phyloP scores from a whole-genome alignment of 1,140 invertebrate species.

The Yoshiicerus persimilis region DNA sequence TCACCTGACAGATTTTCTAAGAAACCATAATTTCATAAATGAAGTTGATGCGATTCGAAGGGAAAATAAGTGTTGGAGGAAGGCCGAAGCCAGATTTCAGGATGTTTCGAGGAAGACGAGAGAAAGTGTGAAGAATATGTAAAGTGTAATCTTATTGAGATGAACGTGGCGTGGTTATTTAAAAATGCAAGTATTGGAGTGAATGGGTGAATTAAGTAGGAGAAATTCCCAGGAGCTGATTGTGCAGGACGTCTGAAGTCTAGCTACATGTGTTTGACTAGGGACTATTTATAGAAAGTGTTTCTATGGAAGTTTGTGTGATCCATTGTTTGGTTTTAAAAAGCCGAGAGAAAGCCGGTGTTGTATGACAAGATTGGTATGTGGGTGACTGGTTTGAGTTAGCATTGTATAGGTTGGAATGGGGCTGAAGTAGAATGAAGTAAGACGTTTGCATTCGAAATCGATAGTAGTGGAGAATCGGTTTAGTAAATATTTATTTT shows the following conservation, averaged over 20 bases:
- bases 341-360: not conserved
- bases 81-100: too few species aligned
- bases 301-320: not conserved
- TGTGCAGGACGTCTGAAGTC: not conserved
- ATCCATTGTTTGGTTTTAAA: not conserved
- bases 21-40: too few species aligned
- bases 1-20: too few species aligned
- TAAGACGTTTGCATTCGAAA: slow-evolving; percentile 30
- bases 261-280: not conserved
- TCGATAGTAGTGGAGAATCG: slow-evolving; percentile 39
- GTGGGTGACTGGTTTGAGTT: not conserved
- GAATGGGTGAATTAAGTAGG: too few species aligned
- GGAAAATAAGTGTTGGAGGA: too few species aligned
- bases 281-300: not conserved
- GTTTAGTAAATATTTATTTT: slow-evolving; percentile 50
- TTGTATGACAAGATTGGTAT: not conserved
- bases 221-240: not conserved
- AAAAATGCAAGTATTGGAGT: too few species aligned
- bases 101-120: too few species aligned
- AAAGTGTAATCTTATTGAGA: too few species aligned
- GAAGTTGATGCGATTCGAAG: too few species aligned
- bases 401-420: not conserved
- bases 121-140: too few species aligned
- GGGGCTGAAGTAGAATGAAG: not conserved
- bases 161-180: too few species aligned